Conservation (phyloP, 2,888 invertebrate genomes). For the Hemithea aestivaria region DNA sequence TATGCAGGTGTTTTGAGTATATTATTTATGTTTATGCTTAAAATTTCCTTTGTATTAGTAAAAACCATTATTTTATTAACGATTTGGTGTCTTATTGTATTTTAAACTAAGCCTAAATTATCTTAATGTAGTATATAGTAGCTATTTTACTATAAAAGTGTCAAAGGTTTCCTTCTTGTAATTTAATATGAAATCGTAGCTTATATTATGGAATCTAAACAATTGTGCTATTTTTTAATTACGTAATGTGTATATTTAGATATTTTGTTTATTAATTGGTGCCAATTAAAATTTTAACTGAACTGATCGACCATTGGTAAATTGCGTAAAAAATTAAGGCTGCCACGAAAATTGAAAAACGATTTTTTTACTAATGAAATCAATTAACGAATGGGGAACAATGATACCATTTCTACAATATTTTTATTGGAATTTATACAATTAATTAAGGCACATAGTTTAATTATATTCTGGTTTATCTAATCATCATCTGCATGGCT, state of each 20-base stretch:
- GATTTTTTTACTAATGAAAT: conserved; percentile 31
- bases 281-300: conserved; percentile 49
- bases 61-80: conserved; percentile 10
- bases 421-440: conserved; percentile 27
- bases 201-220: conserved; percentile 1
- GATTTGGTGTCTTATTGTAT: conserved; percentile 14
- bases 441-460: conserved; percentile 11
- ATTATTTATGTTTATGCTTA: conserved; percentile 4
- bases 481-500: conserved; percentile 3
- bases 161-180: conserved; percentile 16
- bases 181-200: conserved; percentile 4
- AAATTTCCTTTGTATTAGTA: conserved; percentile 1
- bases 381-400: conserved; percentile 65
- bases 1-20: too few species aligned
- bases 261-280: conserved; percentile 44
- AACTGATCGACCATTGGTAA: conserved; percentile 36
- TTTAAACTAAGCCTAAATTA: conserved; percentile 11
- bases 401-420: conserved; percentile 45
- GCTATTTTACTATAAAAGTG: conserved; percentile 5
- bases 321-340: conserved; percentile 29
- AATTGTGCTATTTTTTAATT: conserved; percentile 21
- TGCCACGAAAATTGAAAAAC: conserved; percentile 28
- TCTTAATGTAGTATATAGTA: conserved; percentile 6
- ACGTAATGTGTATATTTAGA: conserved; percentile 27
- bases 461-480: conserved; percentile 25